Percentiles rank a stretch among this genome's conserved stretches.
phyloP scores from a whole-genome alignment of 1,140 invertebrate species.

The Hylaeus volcanicus region DNA sequence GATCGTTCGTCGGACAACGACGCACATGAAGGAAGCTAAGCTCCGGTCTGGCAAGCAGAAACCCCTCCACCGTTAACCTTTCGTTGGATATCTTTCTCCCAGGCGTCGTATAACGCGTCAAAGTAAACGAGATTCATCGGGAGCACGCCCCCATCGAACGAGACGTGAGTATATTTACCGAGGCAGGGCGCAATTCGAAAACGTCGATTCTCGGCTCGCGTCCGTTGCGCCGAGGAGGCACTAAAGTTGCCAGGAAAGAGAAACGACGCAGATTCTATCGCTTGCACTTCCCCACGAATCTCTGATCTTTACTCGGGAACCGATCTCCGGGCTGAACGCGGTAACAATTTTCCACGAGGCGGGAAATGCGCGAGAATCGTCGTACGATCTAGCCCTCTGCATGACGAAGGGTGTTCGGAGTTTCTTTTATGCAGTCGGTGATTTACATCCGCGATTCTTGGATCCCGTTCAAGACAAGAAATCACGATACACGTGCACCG shows the following conservation, averaged over 20 bases:
- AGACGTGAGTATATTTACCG: slow-evolving; percentile 40
- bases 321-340: background rate
- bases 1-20: background rate
- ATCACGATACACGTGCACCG: background rate
- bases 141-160: background rate
- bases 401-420: background rate
- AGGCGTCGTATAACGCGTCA: background rate
- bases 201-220: slow-evolving; percentile 34
- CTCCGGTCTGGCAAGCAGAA: background rate
- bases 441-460: slow-evolving; percentile 31
- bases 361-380: slow-evolving; percentile 17
- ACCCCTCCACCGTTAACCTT: background rate
- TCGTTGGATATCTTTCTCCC: background rate
- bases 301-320: slow-evolving; percentile 31
- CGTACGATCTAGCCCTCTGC: background rate
- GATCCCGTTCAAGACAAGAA: slow-evolving; percentile 2
- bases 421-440: background rate
- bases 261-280: slow-evolving; percentile 46
- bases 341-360: slow-evolving; percentile 20
- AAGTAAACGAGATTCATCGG: background rate
- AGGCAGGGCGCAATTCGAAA: slow-evolving; percentile 31
- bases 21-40: background rate
- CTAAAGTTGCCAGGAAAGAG: slow-evolving; percentile 41
- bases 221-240: slow-evolving; percentile 23
- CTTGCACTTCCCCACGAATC: slow-evolving; percentile 26